Percentiles rank a stretch among this genome's conserved stretches.
Evolutionary conservation across 2,113 vertebrate species (phyloP).

Genomic region (Heterocephalus glaber): DNA sequence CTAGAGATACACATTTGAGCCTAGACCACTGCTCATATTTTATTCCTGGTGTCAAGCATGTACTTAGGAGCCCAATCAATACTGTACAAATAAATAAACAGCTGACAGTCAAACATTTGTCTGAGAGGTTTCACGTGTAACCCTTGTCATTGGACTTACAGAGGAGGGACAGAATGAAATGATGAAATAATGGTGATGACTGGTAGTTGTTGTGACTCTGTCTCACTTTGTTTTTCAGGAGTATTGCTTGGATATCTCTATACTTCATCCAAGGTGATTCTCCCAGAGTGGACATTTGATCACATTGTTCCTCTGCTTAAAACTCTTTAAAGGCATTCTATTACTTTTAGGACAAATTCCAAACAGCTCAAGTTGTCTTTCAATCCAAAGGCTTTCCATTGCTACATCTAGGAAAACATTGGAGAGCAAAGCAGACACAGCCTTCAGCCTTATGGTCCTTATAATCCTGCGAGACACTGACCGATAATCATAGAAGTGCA

Average conservation of each 20-base stretch:
- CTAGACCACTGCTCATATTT: background rate
- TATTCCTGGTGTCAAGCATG: background rate
- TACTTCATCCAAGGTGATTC: background rate
- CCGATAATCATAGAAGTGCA: background rate
- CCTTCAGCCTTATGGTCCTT: background rate
- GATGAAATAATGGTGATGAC: background rate
- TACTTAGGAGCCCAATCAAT: background rate
- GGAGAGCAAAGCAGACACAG: background rate
- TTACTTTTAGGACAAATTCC: background rate
- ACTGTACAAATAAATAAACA: background rate
- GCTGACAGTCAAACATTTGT: background rate
- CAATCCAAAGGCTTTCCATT: background rate
- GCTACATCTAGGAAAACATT: background rate
- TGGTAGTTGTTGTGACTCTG: background rate
- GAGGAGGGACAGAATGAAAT: background rate
- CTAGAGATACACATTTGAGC: background rate
- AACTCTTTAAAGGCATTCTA: slow-evolving; percentile 8
- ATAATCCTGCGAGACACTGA: background rate
- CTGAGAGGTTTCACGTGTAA: background rate
- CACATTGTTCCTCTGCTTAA: background rate
- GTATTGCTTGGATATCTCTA: background rate
- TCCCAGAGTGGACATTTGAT: background rate
- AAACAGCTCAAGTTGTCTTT: background rate
- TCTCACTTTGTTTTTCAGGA: background rate
- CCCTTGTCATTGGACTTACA: background rate